Evolutionary conservation across 2,797 vertebrate species (phyloP), one percentile per base, ranked within the genome.

Genomic region (Columba guinea): DNA sequence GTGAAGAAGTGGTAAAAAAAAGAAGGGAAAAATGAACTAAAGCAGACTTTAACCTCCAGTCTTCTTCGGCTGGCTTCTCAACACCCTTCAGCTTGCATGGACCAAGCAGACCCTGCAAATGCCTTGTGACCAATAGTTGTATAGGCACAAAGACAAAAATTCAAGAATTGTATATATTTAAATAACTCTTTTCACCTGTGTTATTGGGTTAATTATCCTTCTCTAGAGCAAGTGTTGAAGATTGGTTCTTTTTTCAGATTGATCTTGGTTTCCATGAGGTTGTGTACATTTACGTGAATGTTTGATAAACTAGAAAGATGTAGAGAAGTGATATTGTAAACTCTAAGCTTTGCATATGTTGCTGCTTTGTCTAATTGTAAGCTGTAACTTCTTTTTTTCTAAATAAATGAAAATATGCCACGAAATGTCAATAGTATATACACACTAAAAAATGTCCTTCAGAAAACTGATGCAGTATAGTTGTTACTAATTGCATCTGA

Each of bases 311-410:
- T 26, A 7, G 6, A 8, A n/a, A 80, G 46, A 7, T 8, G 4
- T 7, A 56, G 34, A 35, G 16, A 46, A 71, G 11, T 35, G 58
- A 18, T 26, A 27, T 2, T 53, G n/a, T 13, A 51, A 75, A 49
- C 68, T 52, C 53, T 35, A 34, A 24, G 1, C 12, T 69, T 26
- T 0, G 0, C 3, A 11, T 28, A 4, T 51, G 1, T 34, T 44
- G 16, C 37, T 86, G 39, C 44, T 71, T 48, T 32, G 10, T 35
- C 17, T n/a, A 4, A 48, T 48, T 24, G 8, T 1, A 1, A 32
- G 11, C 3, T 81, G 23, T 14, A 64, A 4, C n/a, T 21, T 6
- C 5, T 13, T 32, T 55, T 69, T 53, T 32, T 18, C 8, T 18
- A 27, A 56, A 14, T 56, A 39, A 67, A 59, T 32, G 32, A 69